Conservation (phyloP, 2,113 vertebrate genomes). For the Hyla sarda region DNA sequence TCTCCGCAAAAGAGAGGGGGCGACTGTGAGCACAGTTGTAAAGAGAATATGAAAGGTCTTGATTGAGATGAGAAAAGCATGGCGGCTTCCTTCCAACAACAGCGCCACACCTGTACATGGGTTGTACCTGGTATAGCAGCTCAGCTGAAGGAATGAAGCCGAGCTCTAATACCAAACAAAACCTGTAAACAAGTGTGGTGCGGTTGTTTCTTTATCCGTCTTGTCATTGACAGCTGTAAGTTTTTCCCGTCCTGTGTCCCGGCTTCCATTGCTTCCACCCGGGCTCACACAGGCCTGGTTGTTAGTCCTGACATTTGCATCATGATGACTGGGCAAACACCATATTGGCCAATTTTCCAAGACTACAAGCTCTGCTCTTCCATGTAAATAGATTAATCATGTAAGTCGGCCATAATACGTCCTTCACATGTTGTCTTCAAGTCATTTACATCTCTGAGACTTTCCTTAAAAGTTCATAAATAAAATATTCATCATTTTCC, state of each 20-base stretch:
- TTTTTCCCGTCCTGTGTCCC: background rate
- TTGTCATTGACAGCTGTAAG: background rate
- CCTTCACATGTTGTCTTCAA: constrained; percentile 13
- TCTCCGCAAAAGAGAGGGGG: too few species aligned
- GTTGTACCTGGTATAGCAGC: too few species aligned
- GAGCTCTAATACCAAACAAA: background rate
- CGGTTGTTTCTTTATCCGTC: too few species aligned
- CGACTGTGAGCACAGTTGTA: too few species aligned
- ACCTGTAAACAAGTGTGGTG: too few species aligned
- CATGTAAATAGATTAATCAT: constrained; percentile 35
- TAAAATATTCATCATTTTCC: constrained; percentile 31
- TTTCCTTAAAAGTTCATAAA: constrained; percentile 44
- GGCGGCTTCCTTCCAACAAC: too few species aligned
- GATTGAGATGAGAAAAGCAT: too few species aligned
- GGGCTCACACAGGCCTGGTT: constrained; percentile 7
- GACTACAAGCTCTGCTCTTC: background rate
- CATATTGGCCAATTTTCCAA: background rate
- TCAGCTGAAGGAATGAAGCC: background rate
- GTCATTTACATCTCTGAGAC: constrained; percentile 13
- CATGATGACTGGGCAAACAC: constrained; percentile 5
- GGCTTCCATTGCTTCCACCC: too few species aligned
- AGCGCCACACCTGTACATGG: too few species aligned
- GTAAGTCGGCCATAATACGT: constrained; percentile 28
- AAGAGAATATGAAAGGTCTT: too few species aligned
- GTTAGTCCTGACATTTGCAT: constrained; percentile 22